A percentile compares a stretch with the other conserved stretches of the same genome.
phyloP scores from a whole-genome alignment of 2,113 vertebrate species.

The Halcyon senegalensis region DNA sequence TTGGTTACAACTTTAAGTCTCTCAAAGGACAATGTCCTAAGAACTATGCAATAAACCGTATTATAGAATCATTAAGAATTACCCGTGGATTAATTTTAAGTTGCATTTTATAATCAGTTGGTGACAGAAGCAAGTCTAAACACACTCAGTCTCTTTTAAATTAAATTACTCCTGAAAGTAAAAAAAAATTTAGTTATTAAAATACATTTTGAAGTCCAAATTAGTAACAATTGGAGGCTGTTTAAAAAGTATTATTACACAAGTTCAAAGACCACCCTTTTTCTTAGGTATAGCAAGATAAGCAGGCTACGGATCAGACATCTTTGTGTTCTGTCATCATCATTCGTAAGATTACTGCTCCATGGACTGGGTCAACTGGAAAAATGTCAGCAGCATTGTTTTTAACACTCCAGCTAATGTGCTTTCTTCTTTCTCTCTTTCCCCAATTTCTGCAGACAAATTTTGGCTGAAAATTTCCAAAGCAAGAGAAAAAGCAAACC shows the following conservation, averaged over 20 bases:
- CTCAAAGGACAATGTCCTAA: not conserved
- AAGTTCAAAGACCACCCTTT: not conserved
- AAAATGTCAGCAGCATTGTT: not conserved
- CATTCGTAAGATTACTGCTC: not conserved
- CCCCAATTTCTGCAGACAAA: not conserved
- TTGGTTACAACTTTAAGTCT: not conserved
- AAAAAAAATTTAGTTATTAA: not conserved
- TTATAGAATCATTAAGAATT: not conserved
- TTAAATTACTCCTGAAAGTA: not conserved
- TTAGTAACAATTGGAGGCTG: not conserved
- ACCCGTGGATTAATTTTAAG: not conserved
- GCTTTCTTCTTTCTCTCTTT: accelerated
- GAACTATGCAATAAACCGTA: not conserved
- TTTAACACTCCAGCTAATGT: not conserved
- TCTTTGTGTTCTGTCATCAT: not conserved
- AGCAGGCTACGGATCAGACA: not conserved
- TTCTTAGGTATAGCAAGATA: not conserved
- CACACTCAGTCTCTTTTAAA: not conserved
- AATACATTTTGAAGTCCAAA: not conserved
- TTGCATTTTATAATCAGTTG: not conserved
- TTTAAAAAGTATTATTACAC: not conserved
- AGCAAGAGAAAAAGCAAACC: not conserved
- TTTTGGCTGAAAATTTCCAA: not conserved
- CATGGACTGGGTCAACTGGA: not conserved
- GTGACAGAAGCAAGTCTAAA: not conserved